These are phyloP conservation scores for Labeo rohita DNA, from an alignment of 2,113 vertebrate species.

Conservation along the genomic window DNA sequence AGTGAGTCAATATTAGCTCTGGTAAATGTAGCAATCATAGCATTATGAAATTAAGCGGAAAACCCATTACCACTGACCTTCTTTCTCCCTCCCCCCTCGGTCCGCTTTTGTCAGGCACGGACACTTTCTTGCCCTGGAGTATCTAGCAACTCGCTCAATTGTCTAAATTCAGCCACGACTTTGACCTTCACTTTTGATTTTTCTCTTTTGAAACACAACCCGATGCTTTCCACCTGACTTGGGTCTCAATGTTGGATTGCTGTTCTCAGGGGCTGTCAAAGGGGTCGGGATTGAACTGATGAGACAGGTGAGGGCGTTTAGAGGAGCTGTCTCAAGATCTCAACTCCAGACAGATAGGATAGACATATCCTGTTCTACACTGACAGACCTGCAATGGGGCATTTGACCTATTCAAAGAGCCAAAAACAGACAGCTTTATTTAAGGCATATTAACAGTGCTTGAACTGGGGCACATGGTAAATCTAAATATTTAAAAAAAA, in stretches of 20 bases:
- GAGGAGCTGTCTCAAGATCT: conserved; percentile 3
- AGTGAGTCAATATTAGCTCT: conserved; percentile 52
- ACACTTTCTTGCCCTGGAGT: not conserved
- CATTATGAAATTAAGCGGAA: conserved; percentile 73
- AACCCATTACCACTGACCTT: conserved; percentile 74
- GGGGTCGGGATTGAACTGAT: conserved; percentile 4
- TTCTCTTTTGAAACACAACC: conserved; percentile 25
- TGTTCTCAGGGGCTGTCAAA: conserved; percentile 20
- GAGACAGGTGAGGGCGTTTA: conserved; percentile 31
- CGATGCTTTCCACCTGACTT: conserved; percentile 59
- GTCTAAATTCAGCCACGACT: conserved; percentile 25
- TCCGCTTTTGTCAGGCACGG: not conserved
- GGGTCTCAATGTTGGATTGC: conserved; percentile 36
- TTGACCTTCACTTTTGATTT: conserved; percentile 44
- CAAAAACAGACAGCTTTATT: not conserved
- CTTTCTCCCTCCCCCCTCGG: conserved; percentile 34
- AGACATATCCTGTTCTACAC: conserved; percentile 3
- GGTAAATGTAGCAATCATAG: conserved; percentile 68
- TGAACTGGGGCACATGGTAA: not conserved
- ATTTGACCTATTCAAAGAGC: conserved; percentile 21
- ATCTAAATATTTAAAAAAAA: no score
- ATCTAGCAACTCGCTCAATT: not conserved
- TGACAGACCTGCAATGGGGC: not conserved
- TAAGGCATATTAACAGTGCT: not conserved
- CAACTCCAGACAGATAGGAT: not conserved